A percentile compares a stretch with the other conserved stretches of the same genome.
Evolutionary conservation across 2,888 invertebrate species (phyloP).

Genomic region (Leptura quadrifasciata): DNA sequence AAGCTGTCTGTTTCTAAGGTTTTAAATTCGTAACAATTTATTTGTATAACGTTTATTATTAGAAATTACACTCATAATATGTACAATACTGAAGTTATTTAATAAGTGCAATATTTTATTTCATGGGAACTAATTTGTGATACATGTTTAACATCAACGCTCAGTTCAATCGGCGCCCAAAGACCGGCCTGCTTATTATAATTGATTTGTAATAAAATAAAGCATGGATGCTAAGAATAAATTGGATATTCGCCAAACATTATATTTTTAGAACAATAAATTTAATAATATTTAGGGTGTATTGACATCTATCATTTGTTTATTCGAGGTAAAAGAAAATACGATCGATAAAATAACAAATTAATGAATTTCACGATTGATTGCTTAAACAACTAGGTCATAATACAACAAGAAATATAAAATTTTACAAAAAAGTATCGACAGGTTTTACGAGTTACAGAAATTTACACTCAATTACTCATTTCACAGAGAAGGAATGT

Average conservation of each 20-base stretch:
- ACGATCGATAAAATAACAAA: conserved; percentile 16
- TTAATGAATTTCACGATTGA: not conserved
- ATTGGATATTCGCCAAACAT: conserved; percentile 11
- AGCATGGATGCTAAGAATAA: not conserved
- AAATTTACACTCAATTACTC: not conserved
- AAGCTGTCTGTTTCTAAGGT: not conserved
- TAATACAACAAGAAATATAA: not conserved
- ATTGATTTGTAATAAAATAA: not conserved
- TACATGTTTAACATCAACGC: conserved; percentile 30
- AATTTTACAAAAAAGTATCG: not conserved
- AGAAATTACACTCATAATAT: conserved; percentile 14
- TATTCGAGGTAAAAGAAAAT: not conserved
- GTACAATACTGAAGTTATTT: not conserved
- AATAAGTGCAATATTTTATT: conserved; percentile 22
- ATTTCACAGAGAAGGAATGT: not conserved
- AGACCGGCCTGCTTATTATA: conserved; percentile 12
- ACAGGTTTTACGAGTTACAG: not conserved
- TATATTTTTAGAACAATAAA: conserved; percentile 13
- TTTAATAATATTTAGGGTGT: conserved; percentile 12
- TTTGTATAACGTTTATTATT: conserved; percentile 19
- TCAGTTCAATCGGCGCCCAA: not conserved
- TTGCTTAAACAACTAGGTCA: not conserved
- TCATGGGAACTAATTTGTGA: conserved; percentile 25
- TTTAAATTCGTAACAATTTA: not conserved
- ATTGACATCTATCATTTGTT: conserved; percentile 13